Conservation (phyloP, 2,888 invertebrate species). For the Stratiomys singularior region DNA sequence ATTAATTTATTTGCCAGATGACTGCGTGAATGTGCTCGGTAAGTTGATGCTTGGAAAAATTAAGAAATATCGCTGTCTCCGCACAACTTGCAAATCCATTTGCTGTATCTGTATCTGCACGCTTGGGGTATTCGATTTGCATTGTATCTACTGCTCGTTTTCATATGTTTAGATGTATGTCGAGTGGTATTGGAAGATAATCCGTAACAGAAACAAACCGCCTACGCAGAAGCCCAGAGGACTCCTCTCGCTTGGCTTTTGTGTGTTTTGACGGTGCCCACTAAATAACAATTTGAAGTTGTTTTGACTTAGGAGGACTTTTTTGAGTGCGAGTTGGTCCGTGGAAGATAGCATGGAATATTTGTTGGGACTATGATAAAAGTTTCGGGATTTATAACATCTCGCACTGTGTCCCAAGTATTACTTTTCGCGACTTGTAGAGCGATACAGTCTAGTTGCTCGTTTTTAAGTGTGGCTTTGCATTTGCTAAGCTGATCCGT, state of each 20-base stretch:
- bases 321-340: background rate
- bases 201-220: conserved; percentile 34
- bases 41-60: conserved; percentile 31
- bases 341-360: no score
- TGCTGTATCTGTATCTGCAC: background rate
- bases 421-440: no score
- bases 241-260: background rate
- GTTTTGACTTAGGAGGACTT: conserved; percentile 18
- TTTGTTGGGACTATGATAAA: no score
- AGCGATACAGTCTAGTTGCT: no score
- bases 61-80: conserved; percentile 34
- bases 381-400: no score
- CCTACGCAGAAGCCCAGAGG: conserved; percentile 20
- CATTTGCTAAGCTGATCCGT: no score
- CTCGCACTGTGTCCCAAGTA: no score
- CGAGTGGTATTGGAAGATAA: conserved; percentile 17
- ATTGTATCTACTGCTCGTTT: background rate
- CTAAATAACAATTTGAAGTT: conserved; percentile 28
- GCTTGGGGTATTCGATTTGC: background rate
- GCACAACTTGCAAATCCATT: conserved; percentile 32
- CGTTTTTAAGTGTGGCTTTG: no score
- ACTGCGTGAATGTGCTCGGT: conserved; percentile 31
- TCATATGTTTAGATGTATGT: background rate
- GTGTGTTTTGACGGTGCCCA: background rate
- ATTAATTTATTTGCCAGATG: conserved; percentile 39